Conservation (phyloP, 2,888 invertebrate species). For the Dasypolia templi region DNA sequence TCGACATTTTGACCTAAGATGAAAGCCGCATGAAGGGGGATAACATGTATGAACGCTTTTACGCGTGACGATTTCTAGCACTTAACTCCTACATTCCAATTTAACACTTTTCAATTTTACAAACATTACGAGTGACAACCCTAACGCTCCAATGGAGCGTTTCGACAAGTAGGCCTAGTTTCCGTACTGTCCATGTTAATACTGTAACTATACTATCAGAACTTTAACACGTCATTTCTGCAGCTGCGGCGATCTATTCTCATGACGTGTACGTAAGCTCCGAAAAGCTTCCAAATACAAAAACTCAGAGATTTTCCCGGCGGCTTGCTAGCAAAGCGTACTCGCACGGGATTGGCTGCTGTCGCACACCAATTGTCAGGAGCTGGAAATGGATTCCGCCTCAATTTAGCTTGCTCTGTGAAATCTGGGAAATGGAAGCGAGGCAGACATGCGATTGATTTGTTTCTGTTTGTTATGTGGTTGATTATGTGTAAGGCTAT, state of each 20-base stretch:
- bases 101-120: too few species aligned
- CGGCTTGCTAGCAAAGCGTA: slow-evolving; percentile 50
- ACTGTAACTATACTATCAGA: neutral
- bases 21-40: too few species aligned
- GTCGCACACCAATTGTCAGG: slow-evolving; percentile 67
- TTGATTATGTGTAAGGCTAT: slow-evolving; percentile 9
- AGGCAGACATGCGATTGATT: slow-evolving; percentile 39
- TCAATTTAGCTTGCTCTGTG: slow-evolving; percentile 53
- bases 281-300: slow-evolving; percentile 31
- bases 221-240: neutral
- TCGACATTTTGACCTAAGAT: too few species aligned
- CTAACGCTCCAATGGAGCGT: too few species aligned
- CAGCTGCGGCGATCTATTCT: slow-evolving; percentile 11
- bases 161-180: too few species aligned
- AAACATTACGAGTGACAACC: too few species aligned
- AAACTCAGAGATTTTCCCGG: slow-evolving; percentile 38
- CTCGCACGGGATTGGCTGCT: slow-evolving; percentile 70
- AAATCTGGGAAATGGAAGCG: slow-evolving; percentile 57
- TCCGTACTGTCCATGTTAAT: too few species aligned
- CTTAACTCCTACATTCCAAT: too few species aligned
- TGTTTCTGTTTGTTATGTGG: slow-evolving; percentile 32
- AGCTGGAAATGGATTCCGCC: slow-evolving; percentile 68
- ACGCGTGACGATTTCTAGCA: too few species aligned
- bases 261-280: slow-evolving; percentile 8
- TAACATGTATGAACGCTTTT: too few species aligned